Evolutionary conservation across 2,888 invertebrate genomes (phyloP).

Genomic region (Oasisia sp.): DNA sequence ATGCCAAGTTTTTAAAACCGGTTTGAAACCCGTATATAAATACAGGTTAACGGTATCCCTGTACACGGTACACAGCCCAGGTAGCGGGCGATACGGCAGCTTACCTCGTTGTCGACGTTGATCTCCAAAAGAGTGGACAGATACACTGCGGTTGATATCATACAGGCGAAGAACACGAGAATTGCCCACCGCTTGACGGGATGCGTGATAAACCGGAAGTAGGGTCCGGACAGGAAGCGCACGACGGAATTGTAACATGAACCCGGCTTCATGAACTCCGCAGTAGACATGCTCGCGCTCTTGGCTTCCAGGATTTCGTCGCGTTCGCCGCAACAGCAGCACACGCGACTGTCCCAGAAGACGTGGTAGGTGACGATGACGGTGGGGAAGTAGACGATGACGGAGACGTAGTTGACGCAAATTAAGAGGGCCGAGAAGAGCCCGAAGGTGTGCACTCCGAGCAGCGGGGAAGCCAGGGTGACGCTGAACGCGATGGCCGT

Average conservation of each 20-base stretch:
- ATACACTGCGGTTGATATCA: conserved; percentile 47
- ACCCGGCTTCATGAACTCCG: too few species aligned
- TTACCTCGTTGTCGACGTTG: conserved; percentile 53
- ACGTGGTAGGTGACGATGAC: conserved; percentile 48
- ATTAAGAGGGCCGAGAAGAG: conserved; percentile 57
- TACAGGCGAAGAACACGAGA: conserved; percentile 40
- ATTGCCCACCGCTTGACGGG: conserved; percentile 44
- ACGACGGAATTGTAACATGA: conserved; percentile 17
- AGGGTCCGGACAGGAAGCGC: conserved; percentile 44
- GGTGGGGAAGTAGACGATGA: conserved; percentile 58
- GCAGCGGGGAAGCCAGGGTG: conserved; percentile 54
- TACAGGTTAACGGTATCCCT: too few species aligned
- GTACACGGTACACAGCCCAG: too few species aligned
- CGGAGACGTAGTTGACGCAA: conserved; percentile 59
- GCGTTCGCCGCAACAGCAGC: conserved; percentile 35
- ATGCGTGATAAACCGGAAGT: conserved; percentile 48
- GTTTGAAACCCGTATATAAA: too few species aligned
- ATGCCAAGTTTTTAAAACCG: too few species aligned
- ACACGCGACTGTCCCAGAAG: conserved; percentile 41
- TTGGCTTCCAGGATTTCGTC: neutral
- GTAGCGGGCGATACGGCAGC: neutral
- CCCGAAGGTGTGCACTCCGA: conserved; percentile 55
- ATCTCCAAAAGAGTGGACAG: conserved; percentile 49
- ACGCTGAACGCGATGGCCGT: conserved; percentile 58
- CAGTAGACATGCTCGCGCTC: too few species aligned